phyloP scores from a whole-genome alignment of 2,113 vertebrate species.

The Seriola rivoliana region DNA sequence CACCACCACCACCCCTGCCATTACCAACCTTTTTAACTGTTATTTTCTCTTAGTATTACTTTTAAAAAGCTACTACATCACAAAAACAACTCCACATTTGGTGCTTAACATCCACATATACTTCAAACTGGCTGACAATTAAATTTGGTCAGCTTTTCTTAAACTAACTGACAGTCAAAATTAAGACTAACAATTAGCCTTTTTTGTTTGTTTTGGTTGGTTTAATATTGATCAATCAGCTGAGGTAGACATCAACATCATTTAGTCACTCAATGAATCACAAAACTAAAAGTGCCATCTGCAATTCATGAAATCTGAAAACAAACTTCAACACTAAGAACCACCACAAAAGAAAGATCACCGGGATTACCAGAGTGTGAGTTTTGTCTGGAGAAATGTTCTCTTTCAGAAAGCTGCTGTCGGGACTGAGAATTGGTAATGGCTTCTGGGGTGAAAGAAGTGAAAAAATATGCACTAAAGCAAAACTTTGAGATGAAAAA shows the following conservation, averaged over 20 bases:
- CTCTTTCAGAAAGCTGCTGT: constrained; percentile 18
- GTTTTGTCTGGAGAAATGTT: constrained; percentile 11
- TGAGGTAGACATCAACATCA: neutral
- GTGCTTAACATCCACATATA: neutral
- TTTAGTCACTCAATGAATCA: neutral
- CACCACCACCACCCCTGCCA: neutral
- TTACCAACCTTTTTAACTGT: constrained; percentile 6
- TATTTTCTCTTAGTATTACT: constrained; percentile 13
- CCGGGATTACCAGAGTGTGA: neutral
- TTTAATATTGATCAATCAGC: neutral
- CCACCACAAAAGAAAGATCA: constrained; percentile 6
- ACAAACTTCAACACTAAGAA: neutral
- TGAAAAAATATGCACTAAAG: constrained; percentile 16
- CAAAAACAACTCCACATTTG: neutral
- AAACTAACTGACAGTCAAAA: neutral
- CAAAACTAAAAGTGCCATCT: neutral
- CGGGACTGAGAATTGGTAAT: neutral
- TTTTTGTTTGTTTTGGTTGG: neutral
- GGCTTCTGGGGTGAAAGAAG: constrained; percentile 26
- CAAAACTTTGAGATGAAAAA: constrained; percentile 22
- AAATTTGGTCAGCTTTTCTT: neutral
- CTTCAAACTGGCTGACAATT: neutral
- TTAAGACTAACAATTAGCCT: neutral
- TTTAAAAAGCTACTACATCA: constrained; percentile 12
- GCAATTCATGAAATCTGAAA: neutral